Percentiles rank a stretch among this genome's conserved stretches.
These are phyloP conservation scores for Nycticebus coucang DNA, from an alignment of 2,113 vertebrate species.

Conservation along the genomic window DNA sequence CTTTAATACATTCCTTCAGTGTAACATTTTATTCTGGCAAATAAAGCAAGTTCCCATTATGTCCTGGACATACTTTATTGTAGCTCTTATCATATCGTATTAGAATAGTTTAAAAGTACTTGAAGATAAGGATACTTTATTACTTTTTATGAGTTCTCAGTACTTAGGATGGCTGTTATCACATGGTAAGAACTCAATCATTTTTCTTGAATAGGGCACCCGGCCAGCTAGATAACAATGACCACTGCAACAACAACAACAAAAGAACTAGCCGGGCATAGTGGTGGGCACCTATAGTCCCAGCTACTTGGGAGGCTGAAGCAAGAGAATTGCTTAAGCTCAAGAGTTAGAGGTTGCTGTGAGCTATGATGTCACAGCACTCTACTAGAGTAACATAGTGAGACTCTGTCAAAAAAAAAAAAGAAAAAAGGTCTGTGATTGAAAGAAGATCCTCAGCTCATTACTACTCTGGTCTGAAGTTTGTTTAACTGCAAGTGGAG, in stretches of 20 bases:
- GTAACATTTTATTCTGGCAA: neutral
- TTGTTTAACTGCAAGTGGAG: neutral
- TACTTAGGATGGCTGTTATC: neutral
- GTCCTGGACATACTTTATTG: neutral
- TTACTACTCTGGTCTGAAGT: neutral
- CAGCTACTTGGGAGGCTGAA: no score
- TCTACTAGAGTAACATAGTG: no score
- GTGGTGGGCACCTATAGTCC: no score
- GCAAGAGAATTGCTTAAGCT: no score
- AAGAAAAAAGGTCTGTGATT: neutral
- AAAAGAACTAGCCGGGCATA: no score
- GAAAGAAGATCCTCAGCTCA: neutral
- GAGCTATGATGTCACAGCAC: no score
- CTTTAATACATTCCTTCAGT: neutral
- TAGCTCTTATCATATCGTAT: neutral
- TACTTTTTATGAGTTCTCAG: neutral
- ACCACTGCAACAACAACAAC: no score
- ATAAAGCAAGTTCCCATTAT: neutral
- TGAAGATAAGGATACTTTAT: neutral
- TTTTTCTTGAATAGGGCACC: neutral
- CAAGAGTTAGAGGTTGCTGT: no score
- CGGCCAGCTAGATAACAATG: no score
- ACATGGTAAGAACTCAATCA: neutral
- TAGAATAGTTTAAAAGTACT: neutral
- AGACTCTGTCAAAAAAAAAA: no score